Conservation (phyloP, 2,113 vertebrate species). For the Scolopax mira region DNA sequence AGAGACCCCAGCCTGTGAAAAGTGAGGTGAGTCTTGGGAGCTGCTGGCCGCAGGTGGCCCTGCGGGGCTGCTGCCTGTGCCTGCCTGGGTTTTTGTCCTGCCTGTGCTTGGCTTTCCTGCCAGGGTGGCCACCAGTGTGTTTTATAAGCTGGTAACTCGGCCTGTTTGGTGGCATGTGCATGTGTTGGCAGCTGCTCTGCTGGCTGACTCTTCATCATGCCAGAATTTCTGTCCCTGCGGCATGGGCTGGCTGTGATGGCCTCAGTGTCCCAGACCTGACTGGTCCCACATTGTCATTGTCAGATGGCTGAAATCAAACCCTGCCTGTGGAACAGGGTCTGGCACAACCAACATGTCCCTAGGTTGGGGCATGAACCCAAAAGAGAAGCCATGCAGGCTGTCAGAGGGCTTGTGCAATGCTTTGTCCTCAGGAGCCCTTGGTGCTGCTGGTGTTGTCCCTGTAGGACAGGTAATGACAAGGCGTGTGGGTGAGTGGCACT, state of each 20-base stretch:
- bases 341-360: neutral
- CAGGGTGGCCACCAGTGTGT: accelerated
- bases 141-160: neutral
- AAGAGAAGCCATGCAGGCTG: neutral
- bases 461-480: too few relatives aligned
- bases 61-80: neutral
- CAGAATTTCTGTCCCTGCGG: neutral
- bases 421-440: neutral
- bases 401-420: neutral
- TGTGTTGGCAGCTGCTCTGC: neutral
- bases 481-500: accelerated
- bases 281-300: neutral
- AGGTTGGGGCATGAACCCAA: accelerated
- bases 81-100: neutral
- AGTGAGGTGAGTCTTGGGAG: slow-evolving; percentile 80
- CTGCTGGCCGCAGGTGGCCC: neutral
- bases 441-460: neutral
- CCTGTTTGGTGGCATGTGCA: neutral
- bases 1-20: slow-evolving; percentile 87
- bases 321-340: neutral
- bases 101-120: neutral
- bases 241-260: neutral
- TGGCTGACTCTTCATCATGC: neutral
- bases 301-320: neutral
- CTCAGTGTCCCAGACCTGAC: neutral